Base-by-base conservation (phyloP, 2,797 vertebrate genomes). In the Rhynchonycteris naso region DNA sequence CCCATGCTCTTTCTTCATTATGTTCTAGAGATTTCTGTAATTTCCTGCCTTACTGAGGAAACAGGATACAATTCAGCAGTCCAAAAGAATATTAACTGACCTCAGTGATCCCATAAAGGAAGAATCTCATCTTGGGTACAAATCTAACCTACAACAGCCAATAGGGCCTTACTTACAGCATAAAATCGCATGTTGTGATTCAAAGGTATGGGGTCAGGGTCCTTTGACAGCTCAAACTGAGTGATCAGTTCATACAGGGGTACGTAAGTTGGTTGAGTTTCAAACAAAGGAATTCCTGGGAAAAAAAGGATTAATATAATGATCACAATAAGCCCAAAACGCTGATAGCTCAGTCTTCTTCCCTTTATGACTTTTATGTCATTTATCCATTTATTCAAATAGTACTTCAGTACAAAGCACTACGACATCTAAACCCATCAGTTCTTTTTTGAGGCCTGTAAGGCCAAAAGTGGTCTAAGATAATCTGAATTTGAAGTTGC, bases 161-260 rank as follows among this genome's bases (percentile, higher is more conserved):
- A 87, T 2, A 72, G 12, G 11, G 52, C 21, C 24, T 95, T 79
- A 98, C 99, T 99, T 97, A 99, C 99, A 65, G 99, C 99, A 91
- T 99, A 99, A 98, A 99, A 99, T 95, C 99, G 98, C 99, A 99
- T 99, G 96, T 98, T 99, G 97, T 99, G 98, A 96, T 98, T 98
- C 96, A 98, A 92, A 91, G 98, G 97, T 74, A 96, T 92, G 86
- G 95, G 98, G 93, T 97, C 98, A 0, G 96, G 99, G 93, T 98
- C 99, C 97, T 99, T 99, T 93, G 99, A 98, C 8, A 99, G 95
- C 38, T 99, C 99, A 98, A 99, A 99, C 81, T 99, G 99, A 2
- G 99, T 99, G 86, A 99, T 99, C 95, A 99, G 97, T 97, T 99
- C 99, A 88, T 99, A 99, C 4, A 99, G 98, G 43, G 99, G 98